Evolutionary conservation across 1,140 invertebrate genomes (phyloP).

Genomic region (Lanistes nyassanus): DNA sequence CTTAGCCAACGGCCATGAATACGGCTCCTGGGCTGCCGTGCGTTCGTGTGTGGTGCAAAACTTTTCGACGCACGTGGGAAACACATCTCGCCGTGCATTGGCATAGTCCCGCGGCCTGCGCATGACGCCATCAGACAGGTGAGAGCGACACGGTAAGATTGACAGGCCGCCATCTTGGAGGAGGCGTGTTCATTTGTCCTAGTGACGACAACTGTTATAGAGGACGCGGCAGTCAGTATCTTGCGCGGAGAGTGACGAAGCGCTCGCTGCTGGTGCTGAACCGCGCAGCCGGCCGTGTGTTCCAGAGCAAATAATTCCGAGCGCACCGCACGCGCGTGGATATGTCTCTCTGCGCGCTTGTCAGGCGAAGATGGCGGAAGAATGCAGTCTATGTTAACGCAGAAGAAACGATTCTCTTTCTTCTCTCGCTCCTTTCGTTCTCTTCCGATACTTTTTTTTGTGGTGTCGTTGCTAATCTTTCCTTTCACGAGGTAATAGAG

Average conservation of each 20-base stretch:
- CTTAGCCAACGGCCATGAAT: too few relatives aligned
- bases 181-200: conserved; percentile 12
- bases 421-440: neutral
- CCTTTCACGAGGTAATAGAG: conserved; percentile 14
- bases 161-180: conserved; percentile 17
- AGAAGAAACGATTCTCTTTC: conserved; percentile 5
- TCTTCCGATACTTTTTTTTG: neutral
- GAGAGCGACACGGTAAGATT: conserved; percentile 7
- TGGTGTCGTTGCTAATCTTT: neutral
- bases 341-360: conserved; percentile 22
- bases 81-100: neutral
- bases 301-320: neutral
- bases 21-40: too few relatives aligned
- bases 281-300: neutral
- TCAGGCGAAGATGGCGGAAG: conserved; percentile 9
- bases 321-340: conserved; percentile 11
- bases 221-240: neutral
- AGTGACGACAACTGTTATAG: neutral
- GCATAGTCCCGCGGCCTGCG: conserved; percentile 5
- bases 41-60: too few relatives aligned
- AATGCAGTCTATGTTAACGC: conserved; percentile 10
- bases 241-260: too few relatives aligned
- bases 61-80: conserved; percentile 12
- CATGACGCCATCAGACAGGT: conserved; percentile 17
- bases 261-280: too few relatives aligned